These are phyloP conservation scores for Chirona hameri DNA, from an alignment of 2,888 invertebrate species.

Conservation along the genomic window DNA sequence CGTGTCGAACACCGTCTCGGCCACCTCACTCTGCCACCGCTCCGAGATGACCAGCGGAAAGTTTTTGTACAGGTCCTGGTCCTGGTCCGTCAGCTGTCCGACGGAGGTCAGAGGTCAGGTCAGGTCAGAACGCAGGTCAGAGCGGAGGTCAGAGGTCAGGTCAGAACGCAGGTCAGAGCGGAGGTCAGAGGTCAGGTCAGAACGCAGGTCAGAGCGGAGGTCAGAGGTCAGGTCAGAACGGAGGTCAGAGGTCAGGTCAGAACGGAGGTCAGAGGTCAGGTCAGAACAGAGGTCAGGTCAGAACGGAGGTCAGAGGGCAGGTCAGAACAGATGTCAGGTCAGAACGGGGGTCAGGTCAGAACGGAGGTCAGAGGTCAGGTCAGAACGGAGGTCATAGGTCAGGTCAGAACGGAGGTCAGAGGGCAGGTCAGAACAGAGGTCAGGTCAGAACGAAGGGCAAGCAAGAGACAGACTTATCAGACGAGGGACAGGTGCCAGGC, in stretches of 20 bases:
- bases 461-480: too few relatives aligned
- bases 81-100: conserved; percentile 79
- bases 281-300: neutral
- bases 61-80: conserved; percentile 97
- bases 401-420: neutral
- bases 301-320: neutral
- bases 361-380: neutral
- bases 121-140: neutral
- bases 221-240: neutral
- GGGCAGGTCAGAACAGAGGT: too few relatives aligned
- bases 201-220: neutral
- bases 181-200: neutral
- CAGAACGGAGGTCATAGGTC: neutral
- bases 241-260: neutral
- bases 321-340: too few relatives aligned
- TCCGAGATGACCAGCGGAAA: conserved; percentile 98
- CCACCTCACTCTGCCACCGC: conserved; percentile 98
- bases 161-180: neutral
- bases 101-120: neutral
- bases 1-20: conserved; percentile 97
- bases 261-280: neutral
- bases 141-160: neutral
- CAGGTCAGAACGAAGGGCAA: neutral
- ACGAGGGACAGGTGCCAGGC: too few relatives aligned
- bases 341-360: neutral